Base-by-base conservation (phyloP, 2,797 vertebrate genomes). In the Euthynnus affinis region DNA sequence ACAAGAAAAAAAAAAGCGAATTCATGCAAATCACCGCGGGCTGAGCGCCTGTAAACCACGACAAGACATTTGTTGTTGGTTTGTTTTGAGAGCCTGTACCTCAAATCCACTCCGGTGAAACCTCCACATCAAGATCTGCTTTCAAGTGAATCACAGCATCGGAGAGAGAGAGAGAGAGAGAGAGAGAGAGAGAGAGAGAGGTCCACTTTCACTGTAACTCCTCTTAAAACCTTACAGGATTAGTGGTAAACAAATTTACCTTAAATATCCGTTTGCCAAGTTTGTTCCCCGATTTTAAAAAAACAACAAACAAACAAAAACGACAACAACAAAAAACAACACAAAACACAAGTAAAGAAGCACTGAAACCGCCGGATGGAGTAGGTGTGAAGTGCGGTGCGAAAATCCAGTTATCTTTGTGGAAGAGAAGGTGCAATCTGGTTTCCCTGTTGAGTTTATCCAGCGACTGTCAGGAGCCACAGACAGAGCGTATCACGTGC, bases 391-490 rank as follows among this genome's bases (percentile, higher is more conserved):
- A 75, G 48, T 67, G 83, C 78, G 78, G 82, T 69, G 72, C 70
- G 51, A 78, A 92, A 90, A 93, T 93, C 92, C 93, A 78, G 91
- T 89, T 84, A 81, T 91, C 81, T 88, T 82, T 48, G 88, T 48
- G 82, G 89, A 90, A 62, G 88, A 89, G 88, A 88, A 91, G 90
- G 90, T 85, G 92, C 92, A 92, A 87, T 91, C 85, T 93, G 89
- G 84, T 87, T 88, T 91, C 91, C 90, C 92, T 79, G 93, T 94
- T 91, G 93, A 93, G 94, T 71, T 92, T 80, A 90, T 94, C 91
- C 92, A 93, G 93, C 85, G 94, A 94, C 95, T 92, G 94, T 93
- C 92, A 94, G 94, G 88, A 94, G 93, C 89, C 93, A 88, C 92
- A 92, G 93, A 94, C 91, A 78, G 83, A 82, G 89, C 79, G 80